These are phyloP conservation scores for Ptilorrhoa leucosticta DNA, from an alignment of 2,113 vertebrate genomes.

Conservation along the genomic window DNA sequence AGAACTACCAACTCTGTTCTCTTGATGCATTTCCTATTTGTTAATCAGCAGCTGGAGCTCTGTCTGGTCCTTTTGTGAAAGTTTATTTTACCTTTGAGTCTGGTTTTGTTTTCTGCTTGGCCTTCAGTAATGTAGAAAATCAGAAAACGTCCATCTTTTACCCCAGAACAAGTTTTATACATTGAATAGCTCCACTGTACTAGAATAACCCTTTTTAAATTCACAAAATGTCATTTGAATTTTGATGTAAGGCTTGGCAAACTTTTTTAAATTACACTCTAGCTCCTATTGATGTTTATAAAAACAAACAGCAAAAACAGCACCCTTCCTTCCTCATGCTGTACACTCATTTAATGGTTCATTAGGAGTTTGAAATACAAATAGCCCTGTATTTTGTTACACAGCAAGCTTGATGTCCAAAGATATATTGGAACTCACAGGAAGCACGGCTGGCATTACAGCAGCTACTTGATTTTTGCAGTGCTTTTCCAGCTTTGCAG, in stretches of 20 bases:
- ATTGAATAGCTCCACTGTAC: not conserved
- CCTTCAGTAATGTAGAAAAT: not conserved
- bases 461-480: not conserved
- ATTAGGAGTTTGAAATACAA: not conserved
- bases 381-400: conserved; percentile 2
- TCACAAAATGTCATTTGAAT: not conserved
- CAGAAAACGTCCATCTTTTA: not conserved
- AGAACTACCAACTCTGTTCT: not conserved
- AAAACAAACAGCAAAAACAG: not conserved
- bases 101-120: not conserved
- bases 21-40: not conserved
- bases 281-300: not conserved
- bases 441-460: not conserved
- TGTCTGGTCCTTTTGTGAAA: not conserved
- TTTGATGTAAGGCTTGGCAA: not conserved
- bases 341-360: not conserved
- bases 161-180: not conserved
- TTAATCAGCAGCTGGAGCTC: not conserved
- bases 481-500: not conserved
- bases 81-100: not conserved
- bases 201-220: not conserved
- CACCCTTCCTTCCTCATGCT: not conserved
- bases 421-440: not conserved
- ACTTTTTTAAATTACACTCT: not conserved
- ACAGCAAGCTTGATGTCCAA: not conserved